A percentile compares a stretch with the other conserved stretches of the same genome.
Evolutionary conservation across 2,888 invertebrate species (phyloP).

Genomic region (Holacanthella duospinosa): DNA sequence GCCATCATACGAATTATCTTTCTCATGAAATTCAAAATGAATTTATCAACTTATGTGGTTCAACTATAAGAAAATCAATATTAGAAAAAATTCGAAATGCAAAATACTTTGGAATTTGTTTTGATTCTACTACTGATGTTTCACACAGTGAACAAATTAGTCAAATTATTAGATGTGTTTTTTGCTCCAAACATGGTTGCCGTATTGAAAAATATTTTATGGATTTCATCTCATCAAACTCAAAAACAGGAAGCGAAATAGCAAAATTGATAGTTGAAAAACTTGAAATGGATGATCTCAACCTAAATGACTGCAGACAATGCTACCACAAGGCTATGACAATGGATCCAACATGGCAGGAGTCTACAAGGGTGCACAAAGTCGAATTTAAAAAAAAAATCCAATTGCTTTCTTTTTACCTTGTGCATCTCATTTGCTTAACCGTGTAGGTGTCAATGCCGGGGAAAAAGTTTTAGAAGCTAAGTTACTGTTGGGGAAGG

Average conservation of each 20-base stretch:
- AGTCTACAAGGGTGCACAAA: no score
- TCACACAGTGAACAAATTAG: slow-evolving; percentile 2
- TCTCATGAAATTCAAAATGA: background rate
- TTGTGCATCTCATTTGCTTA: no score
- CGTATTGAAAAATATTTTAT: slow-evolving; percentile 1
- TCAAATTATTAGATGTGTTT: background rate
- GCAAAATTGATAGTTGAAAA: no score
- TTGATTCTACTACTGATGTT: slow-evolving; percentile 5
- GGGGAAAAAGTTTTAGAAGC: no score
- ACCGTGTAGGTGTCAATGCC: no score
- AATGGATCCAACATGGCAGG: no score
- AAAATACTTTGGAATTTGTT: slow-evolving; percentile 1
- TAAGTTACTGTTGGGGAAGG: no score
- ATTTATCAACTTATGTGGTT: background rate
- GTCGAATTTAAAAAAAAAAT: no score
- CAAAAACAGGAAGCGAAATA: background rate
- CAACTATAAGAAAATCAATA: background rate
- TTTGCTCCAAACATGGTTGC: background rate
- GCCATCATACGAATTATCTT: background rate
- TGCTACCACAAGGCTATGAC: no score
- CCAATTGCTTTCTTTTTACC: no score
- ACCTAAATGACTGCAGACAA: background rate
- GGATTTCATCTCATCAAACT: background rate
- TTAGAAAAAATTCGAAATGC: background rate
- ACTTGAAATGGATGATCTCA: background rate